Percentiles rank a stretch among this genome's conserved stretches.
These are phyloP conservation scores for Silurus lanzhouensis DNA, from an alignment of 2,797 vertebrate species.

Conservation along the genomic window DNA sequence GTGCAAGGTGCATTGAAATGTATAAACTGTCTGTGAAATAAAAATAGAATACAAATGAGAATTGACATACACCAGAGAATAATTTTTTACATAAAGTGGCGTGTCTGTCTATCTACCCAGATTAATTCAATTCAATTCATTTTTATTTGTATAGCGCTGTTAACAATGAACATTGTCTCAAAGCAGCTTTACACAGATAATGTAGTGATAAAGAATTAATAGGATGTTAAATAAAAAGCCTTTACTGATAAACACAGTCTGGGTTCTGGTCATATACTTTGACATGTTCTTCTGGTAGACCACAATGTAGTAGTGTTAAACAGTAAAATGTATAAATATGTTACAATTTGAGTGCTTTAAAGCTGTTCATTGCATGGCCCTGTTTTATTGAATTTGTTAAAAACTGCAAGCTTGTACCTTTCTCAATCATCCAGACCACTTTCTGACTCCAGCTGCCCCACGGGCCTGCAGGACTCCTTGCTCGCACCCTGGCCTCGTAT, in stretches of 20 bases:
- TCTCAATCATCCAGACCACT: conserved; percentile 64
- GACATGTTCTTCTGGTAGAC: not conserved
- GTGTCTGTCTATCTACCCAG: not conserved
- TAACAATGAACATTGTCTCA: too few species aligned
- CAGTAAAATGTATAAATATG: too few species aligned
- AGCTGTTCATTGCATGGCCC: not conserved
- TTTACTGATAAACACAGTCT: not conserved
- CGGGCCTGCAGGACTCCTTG: conserved; percentile 50
- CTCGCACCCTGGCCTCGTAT: conserved; percentile 71
- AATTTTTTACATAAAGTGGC: not conserved
- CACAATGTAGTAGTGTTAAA: not conserved
- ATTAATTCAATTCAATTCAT: too few species aligned
- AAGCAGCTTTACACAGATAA: too few species aligned
- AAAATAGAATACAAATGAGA: too few species aligned
- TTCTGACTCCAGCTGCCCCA: conserved; percentile 75
- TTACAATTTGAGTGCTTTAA: not conserved
- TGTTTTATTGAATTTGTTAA: not conserved
- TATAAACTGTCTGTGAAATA: too few species aligned
- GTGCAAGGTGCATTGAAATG: too few species aligned
- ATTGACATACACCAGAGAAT: too few species aligned
- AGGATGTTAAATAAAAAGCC: not conserved
- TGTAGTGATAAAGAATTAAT: too few species aligned
- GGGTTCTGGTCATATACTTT: not conserved
- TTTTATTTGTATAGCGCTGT: too few species aligned
- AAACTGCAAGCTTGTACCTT: conserved; percentile 49